Evolutionary conservation across 37 sponge, comb jelly and placozoan genomes (phyloP).

Genomic region (Spongilla lacustris): DNA sequence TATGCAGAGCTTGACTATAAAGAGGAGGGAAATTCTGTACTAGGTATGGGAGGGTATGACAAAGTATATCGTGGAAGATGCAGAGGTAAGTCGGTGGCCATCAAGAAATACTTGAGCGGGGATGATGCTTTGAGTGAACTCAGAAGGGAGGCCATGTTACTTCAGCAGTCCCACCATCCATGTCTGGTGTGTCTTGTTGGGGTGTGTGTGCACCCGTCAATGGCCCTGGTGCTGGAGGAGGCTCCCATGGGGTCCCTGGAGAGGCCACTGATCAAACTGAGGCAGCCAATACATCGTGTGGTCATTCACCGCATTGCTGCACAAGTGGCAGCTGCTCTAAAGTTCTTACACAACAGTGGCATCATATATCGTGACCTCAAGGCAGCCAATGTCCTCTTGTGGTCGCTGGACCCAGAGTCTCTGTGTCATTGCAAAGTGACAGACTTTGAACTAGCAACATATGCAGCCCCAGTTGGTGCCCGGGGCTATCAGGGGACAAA

Average conservation of each 20-base stretch:
- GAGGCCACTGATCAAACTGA: conserved; percentile 61
- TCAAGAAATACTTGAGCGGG: conserved; percentile 65
- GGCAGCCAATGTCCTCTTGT: conserved; percentile 88
- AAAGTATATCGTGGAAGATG: conserved; percentile 80
- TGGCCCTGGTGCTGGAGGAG: conserved; percentile 89
- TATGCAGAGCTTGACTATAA: conserved; percentile 51
- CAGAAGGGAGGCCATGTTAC: conserved; percentile 65
- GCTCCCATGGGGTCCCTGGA: conserved; percentile 85
- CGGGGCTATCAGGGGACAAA: conserved; percentile 74
- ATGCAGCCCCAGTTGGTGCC: conserved; percentile 70
- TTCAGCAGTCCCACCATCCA: conserved; percentile 80
- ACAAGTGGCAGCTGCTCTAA: conserved; percentile 82
- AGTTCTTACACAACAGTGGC: conserved; percentile 70
- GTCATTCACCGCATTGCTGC: conserved; percentile 74
- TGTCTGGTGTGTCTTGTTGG: conserved; percentile 88
- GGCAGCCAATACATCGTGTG: conserved; percentile 62
- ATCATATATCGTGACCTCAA: conserved; percentile 90
- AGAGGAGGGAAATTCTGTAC: conserved; percentile 59
- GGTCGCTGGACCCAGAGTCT: conserved; percentile 80
- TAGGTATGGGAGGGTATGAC: conserved; percentile 87
- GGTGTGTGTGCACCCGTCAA: conserved; percentile 69
- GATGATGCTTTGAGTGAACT: conserved; percentile 71
- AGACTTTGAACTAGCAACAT: conserved; percentile 79
- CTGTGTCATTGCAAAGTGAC: conserved; percentile 84
- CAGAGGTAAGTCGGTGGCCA: conserved; percentile 71